Evolutionary conservation across 1,140 invertebrate genomes (phyloP).

Genomic region (Lutraria rhynchaena): DNA sequence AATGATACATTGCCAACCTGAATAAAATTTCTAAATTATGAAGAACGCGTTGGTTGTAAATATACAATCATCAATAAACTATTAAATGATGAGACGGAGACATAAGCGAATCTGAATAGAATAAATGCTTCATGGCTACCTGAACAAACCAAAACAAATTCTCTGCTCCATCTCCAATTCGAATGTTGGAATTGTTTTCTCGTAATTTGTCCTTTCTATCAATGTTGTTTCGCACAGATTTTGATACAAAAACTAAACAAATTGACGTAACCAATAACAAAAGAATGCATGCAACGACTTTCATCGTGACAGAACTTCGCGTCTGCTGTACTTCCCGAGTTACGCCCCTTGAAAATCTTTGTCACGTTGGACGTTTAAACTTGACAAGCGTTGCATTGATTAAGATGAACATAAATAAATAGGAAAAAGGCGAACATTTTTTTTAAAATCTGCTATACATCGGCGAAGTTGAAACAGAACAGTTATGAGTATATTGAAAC

Average conservation of each 20-base stretch:
- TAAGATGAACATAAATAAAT: too few relatives aligned
- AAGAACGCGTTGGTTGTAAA: too few relatives aligned
- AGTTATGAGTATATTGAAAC: slow-evolving; percentile 23
- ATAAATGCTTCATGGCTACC: too few relatives aligned
- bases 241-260: slow-evolving; percentile 43
- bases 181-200: background rate
- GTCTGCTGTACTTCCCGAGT: slow-evolving; percentile 39
- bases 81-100: too few relatives aligned
- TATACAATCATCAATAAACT: too few relatives aligned
- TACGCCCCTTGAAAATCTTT: background rate
- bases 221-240: slow-evolving; percentile 41
- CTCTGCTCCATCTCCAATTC: slow-evolving; percentile 21
- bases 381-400: background rate
- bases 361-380: too few relatives aligned
- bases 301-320: slow-evolving; percentile 32
- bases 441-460: too few relatives aligned
- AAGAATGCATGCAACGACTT: slow-evolving; percentile 24
- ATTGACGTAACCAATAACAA: slow-evolving; percentile 13
- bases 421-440: too few relatives aligned
- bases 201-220: background rate
- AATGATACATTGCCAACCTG: too few relatives aligned
- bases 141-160: slow-evolving; percentile 77
- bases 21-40: too few relatives aligned
- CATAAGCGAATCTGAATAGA: too few relatives aligned
- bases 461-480: too few relatives aligned